These are phyloP conservation scores for Drosophila nr. perissopoda DNA, from an alignment of 2,888 invertebrate genomes.

Conservation along the genomic window DNA sequence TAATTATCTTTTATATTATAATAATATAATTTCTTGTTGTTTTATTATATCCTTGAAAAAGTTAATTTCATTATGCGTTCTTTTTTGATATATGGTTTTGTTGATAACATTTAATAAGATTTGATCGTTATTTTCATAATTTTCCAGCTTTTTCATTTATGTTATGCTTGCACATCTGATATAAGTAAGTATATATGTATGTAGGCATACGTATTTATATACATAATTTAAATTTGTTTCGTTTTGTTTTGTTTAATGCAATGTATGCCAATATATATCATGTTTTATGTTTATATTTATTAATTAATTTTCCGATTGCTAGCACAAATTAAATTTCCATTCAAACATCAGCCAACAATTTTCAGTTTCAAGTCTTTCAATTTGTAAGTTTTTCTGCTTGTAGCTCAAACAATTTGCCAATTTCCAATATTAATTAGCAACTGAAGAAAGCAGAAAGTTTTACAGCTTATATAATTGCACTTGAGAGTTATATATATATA, in stretches of 20 bases:
- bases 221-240: slow-evolving; percentile 26
- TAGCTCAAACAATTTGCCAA: slow-evolving; percentile 34
- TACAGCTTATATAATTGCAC: slow-evolving; percentile 73
- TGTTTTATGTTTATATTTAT: slow-evolving; percentile 22
- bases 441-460: slow-evolving; percentile 72
- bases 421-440: slow-evolving; percentile 43
- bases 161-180: slow-evolving; percentile 52
- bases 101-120: slow-evolving; percentile 68
- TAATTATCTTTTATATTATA: not conserved
- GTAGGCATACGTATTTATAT: slow-evolving; percentile 45
- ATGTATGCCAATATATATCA: slow-evolving; percentile 48
- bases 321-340: slow-evolving; percentile 46
- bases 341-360: slow-evolving; percentile 68
- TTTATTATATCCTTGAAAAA: slow-evolving; percentile 70
- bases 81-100: slow-evolving; percentile 58
- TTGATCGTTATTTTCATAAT: slow-evolving; percentile 42
- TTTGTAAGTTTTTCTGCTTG: slow-evolving; percentile 52
- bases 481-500: slow-evolving; percentile 57
- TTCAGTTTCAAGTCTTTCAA: slow-evolving; percentile 73
- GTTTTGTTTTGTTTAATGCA: slow-evolving; percentile 26
- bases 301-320: slow-evolving; percentile 26
- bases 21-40: slow-evolving; percentile 2
- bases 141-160: slow-evolving; percentile 44
- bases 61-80: slow-evolving; percentile 42
- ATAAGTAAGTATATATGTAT: slow-evolving; percentile 35